Conservation (phyloP, 2,888 invertebrate genomes). For the Coronaproctus castanopsis region DNA sequence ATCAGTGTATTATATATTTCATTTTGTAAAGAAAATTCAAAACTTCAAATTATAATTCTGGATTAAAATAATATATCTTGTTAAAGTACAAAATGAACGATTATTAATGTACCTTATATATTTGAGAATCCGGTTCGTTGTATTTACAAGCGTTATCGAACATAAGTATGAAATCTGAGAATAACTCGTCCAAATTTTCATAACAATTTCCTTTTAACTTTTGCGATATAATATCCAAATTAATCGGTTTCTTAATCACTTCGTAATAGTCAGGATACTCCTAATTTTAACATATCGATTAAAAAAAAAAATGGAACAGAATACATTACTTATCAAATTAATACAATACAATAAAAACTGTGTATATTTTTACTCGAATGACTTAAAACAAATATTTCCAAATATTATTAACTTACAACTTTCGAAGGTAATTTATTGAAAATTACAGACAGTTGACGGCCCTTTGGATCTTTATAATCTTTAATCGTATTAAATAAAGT, state of each 20-base stretch:
- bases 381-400: too few relatives aligned
- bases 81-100: too few relatives aligned
- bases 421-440: constrained; percentile 90
- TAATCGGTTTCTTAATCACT: constrained; percentile 87
- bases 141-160: constrained; percentile 93
- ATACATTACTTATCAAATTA: too few relatives aligned
- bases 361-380: too few relatives aligned
- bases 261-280: constrained; percentile 97
- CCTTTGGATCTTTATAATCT: constrained; percentile 68
- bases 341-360: too few relatives aligned
- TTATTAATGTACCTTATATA: constrained; percentile 61
- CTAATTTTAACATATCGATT: too few relatives aligned
- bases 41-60: too few relatives aligned
- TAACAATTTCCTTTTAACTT: constrained; percentile 46
- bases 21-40: too few relatives aligned
- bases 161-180: constrained; percentile 77
- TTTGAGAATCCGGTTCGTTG: constrained; percentile 91
- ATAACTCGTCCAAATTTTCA: constrained; percentile 63
- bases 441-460: constrained; percentile 76
- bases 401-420: too few relatives aligned
- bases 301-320: constrained; percentile 5
- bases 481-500: constrained; percentile 73
- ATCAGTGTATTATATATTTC: too few relatives aligned
- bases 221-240: constrained; percentile 81
- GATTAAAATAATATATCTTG: too few relatives aligned